phyloP scores from a whole-genome alignment of 1,140 invertebrate genomes.

The Aphelenchoides besseyi region DNA sequence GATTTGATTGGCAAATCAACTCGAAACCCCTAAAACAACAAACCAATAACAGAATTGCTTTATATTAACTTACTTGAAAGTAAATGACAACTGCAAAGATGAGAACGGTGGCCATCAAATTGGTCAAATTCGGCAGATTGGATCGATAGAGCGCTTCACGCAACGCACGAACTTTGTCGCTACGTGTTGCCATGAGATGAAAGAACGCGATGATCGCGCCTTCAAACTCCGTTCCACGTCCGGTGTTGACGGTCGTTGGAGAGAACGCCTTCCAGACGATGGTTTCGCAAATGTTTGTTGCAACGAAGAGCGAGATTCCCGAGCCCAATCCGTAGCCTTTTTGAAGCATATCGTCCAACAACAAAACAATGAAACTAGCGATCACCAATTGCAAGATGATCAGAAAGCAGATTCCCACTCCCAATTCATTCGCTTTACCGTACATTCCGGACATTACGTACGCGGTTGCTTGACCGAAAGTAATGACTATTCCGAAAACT shows the following conservation, averaged over 20 bases:
- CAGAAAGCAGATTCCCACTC: conserved; percentile 92
- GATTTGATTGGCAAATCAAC: conserved; percentile 99
- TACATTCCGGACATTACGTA: conserved; percentile 99
- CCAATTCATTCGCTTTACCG: conserved; percentile 95
- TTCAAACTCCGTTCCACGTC: conserved; percentile 90
- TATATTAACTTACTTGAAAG: conserved; percentile 73
- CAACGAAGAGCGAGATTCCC: conserved; percentile 98
- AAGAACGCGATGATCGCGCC: conserved; percentile 94
- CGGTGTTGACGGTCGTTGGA: conserved; percentile 96
- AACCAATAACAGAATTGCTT: background rate
- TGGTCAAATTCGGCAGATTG: conserved; percentile 98
- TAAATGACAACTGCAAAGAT: conserved; percentile 99
- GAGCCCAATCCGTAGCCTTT: conserved; percentile 81
- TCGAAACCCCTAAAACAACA: conserved; percentile 81
- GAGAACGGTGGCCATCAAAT: conserved; percentile 90
- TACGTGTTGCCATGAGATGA: conserved; percentile 89
- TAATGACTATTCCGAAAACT: conserved; percentile 99
- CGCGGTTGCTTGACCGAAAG: conserved; percentile 98
- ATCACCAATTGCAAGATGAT: conserved; percentile 97
- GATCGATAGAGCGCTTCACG: conserved; percentile 98
- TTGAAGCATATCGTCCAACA: conserved; percentile 94
- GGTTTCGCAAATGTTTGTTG: conserved; percentile 99
- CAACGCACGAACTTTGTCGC: conserved; percentile 94
- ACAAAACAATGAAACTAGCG: conserved; percentile 91
- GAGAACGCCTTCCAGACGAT: conserved; percentile 99